Evolutionary conservation across 2,888 invertebrate genomes (phyloP).

Genomic region (Dimorphilus gyrociliatus): DNA sequence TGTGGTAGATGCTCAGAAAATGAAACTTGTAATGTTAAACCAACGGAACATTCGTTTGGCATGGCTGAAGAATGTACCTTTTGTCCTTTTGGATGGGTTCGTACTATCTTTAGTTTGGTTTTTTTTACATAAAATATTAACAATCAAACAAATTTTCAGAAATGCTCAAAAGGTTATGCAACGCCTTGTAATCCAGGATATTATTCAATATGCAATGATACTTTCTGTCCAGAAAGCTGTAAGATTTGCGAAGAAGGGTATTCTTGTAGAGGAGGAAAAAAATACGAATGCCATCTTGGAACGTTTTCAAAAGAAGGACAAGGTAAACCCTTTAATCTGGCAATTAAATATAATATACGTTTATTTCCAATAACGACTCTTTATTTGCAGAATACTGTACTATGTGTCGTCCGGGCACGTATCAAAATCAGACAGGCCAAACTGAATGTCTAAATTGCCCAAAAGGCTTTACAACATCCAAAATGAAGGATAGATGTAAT

Average conservation of each 20-base stretch:
- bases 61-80: constrained; percentile 14
- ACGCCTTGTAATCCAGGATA: constrained; percentile 13
- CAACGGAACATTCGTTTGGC: constrained; percentile 21
- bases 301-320: constrained; percentile 15
- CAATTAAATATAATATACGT: no score
- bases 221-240: constrained; percentile 14
- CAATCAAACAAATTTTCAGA: constrained; percentile 11
- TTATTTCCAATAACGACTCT: no score
- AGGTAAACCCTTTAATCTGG: no score
- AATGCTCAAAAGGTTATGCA: constrained; percentile 15
- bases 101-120: not conserved
- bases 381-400: constrained; percentile 15
- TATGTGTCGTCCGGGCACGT: constrained; percentile 17
- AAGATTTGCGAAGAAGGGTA: constrained; percentile 15
- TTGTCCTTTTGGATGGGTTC: constrained; percentile 22
- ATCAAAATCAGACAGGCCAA: constrained; percentile 15
- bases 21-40: constrained; percentile 15
- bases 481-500: constrained; percentile 16
- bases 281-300: constrained; percentile 13
- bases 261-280: constrained; percentile 16
- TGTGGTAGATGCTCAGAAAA: constrained; percentile 20
- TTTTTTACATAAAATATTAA: not conserved
- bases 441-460: constrained; percentile 14
- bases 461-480: constrained; percentile 15
- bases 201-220: constrained; percentile 16